These are phyloP conservation scores for Oscarella lobularis DNA, from an alignment of 37 sponge, comb jelly and placozoan genomes.

Conservation along the genomic window DNA sequence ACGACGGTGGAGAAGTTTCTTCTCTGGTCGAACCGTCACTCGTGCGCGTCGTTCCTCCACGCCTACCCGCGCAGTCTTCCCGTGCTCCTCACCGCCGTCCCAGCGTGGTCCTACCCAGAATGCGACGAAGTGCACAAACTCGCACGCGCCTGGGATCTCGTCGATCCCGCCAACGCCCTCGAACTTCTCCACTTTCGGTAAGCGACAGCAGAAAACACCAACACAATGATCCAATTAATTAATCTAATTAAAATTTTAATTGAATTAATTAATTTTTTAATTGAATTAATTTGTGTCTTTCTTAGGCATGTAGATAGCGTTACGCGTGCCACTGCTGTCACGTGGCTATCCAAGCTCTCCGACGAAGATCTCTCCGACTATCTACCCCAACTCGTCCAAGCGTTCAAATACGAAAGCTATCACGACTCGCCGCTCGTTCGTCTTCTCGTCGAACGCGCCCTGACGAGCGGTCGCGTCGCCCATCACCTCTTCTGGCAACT, in stretches of 20 bases:
- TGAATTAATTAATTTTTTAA: too few relatives aligned
- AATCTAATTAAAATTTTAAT: too few relatives aligned
- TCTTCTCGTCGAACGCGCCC: slow-evolving; percentile 26
- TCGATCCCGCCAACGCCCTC: slow-evolving; percentile 29
- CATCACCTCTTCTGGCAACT: slow-evolving; percentile 47
- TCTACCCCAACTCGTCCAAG: slow-evolving; percentile 58
- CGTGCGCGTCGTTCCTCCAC: slow-evolving; percentile 7
- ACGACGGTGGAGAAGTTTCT: slow-evolving; percentile 17
- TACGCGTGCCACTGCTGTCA: slow-evolving; percentile 31
- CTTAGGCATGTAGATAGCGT: slow-evolving; percentile 25
- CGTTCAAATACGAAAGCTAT: slow-evolving; percentile 27
- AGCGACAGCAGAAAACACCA: background rate
- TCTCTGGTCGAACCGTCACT: slow-evolving; percentile 34
- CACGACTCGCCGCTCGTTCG: slow-evolving; percentile 19
- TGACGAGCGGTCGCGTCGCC: slow-evolving; percentile 25
- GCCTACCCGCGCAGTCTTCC: slow-evolving; percentile 41
- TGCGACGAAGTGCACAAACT: slow-evolving; percentile 8
- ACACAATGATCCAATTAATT: too few relatives aligned
- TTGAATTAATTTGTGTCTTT: too few relatives aligned
- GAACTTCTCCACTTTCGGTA: slow-evolving; percentile 50
- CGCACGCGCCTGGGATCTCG: slow-evolving; percentile 17
- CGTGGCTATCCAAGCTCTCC: slow-evolving; percentile 19
- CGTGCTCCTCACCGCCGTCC: slow-evolving; percentile 24
- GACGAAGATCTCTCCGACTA: slow-evolving; percentile 47
- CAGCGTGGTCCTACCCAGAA: slow-evolving; percentile 4